Conservation (phyloP, 2,113 vertebrate genomes). For the Phyllostomus hastatus region DNA sequence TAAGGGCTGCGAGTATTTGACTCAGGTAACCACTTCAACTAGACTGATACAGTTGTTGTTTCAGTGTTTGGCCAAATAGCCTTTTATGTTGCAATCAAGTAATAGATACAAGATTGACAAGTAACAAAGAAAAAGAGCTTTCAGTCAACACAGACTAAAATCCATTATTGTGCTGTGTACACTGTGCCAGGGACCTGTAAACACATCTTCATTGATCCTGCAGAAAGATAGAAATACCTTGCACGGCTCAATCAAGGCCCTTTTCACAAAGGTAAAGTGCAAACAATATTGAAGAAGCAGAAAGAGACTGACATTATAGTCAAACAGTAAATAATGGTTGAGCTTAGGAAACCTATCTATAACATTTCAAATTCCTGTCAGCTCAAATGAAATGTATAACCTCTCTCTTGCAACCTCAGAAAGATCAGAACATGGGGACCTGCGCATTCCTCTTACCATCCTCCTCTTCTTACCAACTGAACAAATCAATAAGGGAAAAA, state of each 20-base stretch:
- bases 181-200: conserved; percentile 90
- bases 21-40: conserved; percentile 78
- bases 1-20: conserved; percentile 75
- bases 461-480: conserved; percentile 81
- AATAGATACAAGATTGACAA: conserved; percentile 91
- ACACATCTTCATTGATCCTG: conserved; percentile 98
- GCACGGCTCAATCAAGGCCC: conserved; percentile 90
- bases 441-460: conserved; percentile 82
- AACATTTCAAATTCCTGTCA: conserved; percentile 93
- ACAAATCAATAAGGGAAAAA: conserved; percentile 73
- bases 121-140: conserved; percentile 91
- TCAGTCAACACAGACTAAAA: conserved; percentile 95
- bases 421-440: conserved; percentile 85
- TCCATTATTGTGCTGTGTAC: conserved; percentile 94
- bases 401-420: conserved; percentile 83
- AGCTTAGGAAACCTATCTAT: conserved; percentile 88
- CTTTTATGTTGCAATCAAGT: conserved; percentile 86
- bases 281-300: conserved; percentile 92
- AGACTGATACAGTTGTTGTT: conserved; percentile 83
- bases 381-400: conserved; percentile 90
- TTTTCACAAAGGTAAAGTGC: conserved; percentile 91
- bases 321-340: conserved; percentile 94
- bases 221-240: conserved; percentile 92
- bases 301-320: conserved; percentile 89
- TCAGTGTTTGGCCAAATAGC: conserved; percentile 83